Evolutionary conservation across 2,113 vertebrate species (phyloP).

Genomic region (Seriola dumerili): DNA sequence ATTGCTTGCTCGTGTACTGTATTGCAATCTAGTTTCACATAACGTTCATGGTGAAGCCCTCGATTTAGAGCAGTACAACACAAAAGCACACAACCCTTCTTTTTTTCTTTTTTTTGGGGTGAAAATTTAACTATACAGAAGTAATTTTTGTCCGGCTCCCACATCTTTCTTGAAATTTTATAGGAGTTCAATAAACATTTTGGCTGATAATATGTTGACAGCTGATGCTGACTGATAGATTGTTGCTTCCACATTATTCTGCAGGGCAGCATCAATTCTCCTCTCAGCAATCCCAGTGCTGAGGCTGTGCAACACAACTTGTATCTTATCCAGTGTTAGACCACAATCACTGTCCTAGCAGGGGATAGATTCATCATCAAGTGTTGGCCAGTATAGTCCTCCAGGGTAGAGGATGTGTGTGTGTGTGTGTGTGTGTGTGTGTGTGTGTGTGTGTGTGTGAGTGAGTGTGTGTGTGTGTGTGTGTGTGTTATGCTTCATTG

Average conservation of each 20-base stretch:
- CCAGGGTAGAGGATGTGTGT: conserved; percentile 21
- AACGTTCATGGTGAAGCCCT: background rate
- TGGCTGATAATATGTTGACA: conserved; percentile 32
- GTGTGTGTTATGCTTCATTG: conserved; percentile 24
- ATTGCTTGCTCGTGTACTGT: too few species aligned
- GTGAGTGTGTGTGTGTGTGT: conserved; percentile 13
- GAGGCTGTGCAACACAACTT: conserved; percentile 20
- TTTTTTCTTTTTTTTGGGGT: background rate
- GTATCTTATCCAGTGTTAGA: conserved; percentile 13
- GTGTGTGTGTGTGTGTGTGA: conserved; percentile 23
- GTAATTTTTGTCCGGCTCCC: background rate
- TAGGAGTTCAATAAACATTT: background rate
- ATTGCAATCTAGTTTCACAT: background rate
- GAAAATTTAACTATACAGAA: background rate
- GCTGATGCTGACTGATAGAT: conserved; percentile 33
- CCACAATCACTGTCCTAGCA: conserved; percentile 19
- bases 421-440: conserved; percentile 27
- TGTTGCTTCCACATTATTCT: conserved; percentile 29
- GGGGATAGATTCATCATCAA: conserved; percentile 39
- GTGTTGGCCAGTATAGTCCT: conserved; percentile 38
- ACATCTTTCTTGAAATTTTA: conserved; percentile 3
- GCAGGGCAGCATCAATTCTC: conserved; percentile 29
- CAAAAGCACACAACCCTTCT: background rate
- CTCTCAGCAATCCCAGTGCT: conserved; percentile 1
- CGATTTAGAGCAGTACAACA: background rate